A percentile compares a stretch with the other conserved stretches of the same genome.
Conservation (phyloP, 2,797 vertebrate genomes). For the Luscinia megarhynchos region DNA sequence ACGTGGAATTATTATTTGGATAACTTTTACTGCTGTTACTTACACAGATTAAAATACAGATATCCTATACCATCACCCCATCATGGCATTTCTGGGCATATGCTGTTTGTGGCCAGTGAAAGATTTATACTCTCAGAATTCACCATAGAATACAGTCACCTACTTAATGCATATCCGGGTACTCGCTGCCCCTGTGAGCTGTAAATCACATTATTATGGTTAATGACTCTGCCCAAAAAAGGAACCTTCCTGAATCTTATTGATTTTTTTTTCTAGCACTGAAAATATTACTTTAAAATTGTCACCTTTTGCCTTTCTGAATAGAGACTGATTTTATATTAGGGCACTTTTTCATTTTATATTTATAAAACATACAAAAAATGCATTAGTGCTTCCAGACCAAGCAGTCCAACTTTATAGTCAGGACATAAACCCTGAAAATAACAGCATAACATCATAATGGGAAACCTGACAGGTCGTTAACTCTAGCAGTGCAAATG, state of each 20-base stretch:
- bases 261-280: neutral
- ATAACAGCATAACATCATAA: constrained; percentile 52
- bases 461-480: constrained; percentile 46
- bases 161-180: constrained; percentile 1
- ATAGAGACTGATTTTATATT: neutral
- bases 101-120: neutral
- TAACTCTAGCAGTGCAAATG: constrained; percentile 40
- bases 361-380: neutral
- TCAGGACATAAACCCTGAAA: constrained; percentile 55
- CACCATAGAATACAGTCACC: constrained; percentile 2
- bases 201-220: neutral
- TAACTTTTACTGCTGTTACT: neutral
- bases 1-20: neutral
- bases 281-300: constrained; percentile 41
- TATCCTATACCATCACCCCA: neutral
- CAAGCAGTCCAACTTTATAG: constrained; percentile 45
- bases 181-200: constrained; percentile 6
- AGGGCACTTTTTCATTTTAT: neutral
- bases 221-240: constrained; percentile 3
- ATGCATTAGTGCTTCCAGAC: constrained; percentile 25
- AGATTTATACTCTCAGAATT: constrained; percentile 10
- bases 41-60: constrained; percentile 15
- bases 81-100: neutral
- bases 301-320: constrained; percentile 16
- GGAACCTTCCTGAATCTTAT: neutral